Conservation (phyloP, 1,140 invertebrate species). For the Liolophura sinensis region DNA sequence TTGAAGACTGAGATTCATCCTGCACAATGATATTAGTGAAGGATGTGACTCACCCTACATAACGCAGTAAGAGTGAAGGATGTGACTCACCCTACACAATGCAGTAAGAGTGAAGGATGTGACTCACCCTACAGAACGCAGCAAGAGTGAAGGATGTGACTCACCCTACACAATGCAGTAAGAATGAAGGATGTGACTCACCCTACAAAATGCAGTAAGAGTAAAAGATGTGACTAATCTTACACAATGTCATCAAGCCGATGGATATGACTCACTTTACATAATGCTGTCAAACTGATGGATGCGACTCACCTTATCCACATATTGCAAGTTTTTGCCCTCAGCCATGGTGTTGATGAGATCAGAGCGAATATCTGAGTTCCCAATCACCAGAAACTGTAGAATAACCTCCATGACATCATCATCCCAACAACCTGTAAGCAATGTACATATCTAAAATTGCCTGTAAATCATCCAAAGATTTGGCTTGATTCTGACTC, state of each 20-base stretch:
- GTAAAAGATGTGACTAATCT: background rate
- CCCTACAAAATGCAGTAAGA: slow-evolving; percentile 26
- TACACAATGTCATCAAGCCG: background rate
- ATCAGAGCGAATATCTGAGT: slow-evolving; percentile 46
- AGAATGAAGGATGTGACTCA: slow-evolving; percentile 13
- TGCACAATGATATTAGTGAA: too few species aligned
- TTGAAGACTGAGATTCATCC: too few species aligned
- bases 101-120: too few species aligned
- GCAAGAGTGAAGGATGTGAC: too few species aligned
- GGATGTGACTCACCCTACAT: too few species aligned
- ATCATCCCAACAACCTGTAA: slow-evolving; percentile 53
- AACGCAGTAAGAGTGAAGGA: background rate
- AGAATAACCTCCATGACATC: slow-evolving; percentile 44
- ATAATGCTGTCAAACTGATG: background rate
- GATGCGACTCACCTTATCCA: slow-evolving; percentile 44
- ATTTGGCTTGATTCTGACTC: too few species aligned
- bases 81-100: too few species aligned
- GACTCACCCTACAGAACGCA: too few species aligned
- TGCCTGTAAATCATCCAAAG: background rate
- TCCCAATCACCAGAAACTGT: slow-evolving; percentile 47
- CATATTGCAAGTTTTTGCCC: slow-evolving; percentile 52
- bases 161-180: too few species aligned
- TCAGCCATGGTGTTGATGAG: slow-evolving; percentile 47
- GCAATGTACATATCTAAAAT: slow-evolving; percentile 1
- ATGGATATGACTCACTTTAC: background rate